A percentile compares a stretch with the other conserved stretches of the same genome.
Conservation (phyloP, 1,140 invertebrate genomes). For the Lerema accius region DNA sequence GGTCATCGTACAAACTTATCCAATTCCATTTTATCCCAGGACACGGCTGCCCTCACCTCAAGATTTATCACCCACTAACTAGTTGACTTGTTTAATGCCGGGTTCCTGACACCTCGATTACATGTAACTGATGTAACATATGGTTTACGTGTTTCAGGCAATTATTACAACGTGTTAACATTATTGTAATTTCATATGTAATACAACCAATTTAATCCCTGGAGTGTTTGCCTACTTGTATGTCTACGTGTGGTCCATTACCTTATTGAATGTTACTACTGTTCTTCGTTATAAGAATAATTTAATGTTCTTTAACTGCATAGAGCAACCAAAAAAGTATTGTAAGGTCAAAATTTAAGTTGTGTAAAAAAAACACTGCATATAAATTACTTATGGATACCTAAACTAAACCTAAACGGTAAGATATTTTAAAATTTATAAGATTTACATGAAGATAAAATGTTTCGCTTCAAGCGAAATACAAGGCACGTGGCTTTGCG, state of each 20-base stretch:
- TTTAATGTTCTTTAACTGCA: no score
- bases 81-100: constrained; percentile 50
- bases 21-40: constrained; percentile 45
- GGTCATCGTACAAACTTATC: constrained; percentile 60
- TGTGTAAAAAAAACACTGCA: no score
- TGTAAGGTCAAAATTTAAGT: no score
- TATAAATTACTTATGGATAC: no score
- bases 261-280: no score
- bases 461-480: constrained; percentile 13
- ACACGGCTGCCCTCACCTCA: constrained; percentile 27
- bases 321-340: no score
- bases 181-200: background rate
- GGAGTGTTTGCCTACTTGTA: no score
- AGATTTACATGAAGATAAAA: background rate
- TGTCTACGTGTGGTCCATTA: no score
- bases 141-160: background rate
- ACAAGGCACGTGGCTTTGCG: constrained; percentile 21
- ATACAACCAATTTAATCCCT: background rate
- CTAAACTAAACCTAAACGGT: background rate
- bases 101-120: constrained; percentile 27
- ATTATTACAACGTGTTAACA: background rate
- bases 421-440: background rate
- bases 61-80: constrained; percentile 51
- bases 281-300: no score
- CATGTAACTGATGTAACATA: constrained; percentile 3